Evolutionary conservation across 1,140 invertebrate species (phyloP).

Genomic region (Sycobia sp.): DNA sequence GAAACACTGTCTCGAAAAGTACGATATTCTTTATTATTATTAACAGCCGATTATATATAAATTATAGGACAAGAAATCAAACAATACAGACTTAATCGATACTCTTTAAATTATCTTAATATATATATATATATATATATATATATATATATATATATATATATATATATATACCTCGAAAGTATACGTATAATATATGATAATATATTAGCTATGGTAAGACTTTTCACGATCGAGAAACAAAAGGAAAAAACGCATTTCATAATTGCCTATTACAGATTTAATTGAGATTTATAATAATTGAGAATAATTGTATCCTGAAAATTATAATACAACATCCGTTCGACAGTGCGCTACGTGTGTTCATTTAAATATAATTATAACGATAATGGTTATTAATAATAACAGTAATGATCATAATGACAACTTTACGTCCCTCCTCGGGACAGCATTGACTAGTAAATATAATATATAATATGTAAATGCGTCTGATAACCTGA

Average conservation of each 20-base stretch:
- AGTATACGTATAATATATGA: too few relatives aligned
- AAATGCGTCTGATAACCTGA: constrained; percentile 24
- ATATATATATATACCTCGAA: too few relatives aligned
- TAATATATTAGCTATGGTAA: too few relatives aligned
- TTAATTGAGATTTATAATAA: too few relatives aligned
- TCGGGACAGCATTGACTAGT: constrained; percentile 23
- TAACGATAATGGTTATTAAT: constrained; percentile 19
- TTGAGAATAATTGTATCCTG: too few relatives aligned
- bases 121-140: too few relatives aligned
- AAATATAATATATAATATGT: constrained; percentile 1
- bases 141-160: too few relatives aligned
- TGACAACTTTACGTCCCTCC: constrained; percentile 9
- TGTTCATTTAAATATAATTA: constrained; percentile 8
- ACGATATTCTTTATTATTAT: constrained; percentile 34
- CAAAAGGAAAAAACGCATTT: too few relatives aligned
- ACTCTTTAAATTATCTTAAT: too few relatives aligned
- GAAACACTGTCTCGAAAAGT: constrained; percentile 24
- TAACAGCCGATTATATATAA: constrained; percentile 25
- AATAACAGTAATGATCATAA: constrained; percentile 16
- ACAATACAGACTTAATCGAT: constrained; percentile 16
- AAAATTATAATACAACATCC: too few relatives aligned
- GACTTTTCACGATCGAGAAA: too few relatives aligned
- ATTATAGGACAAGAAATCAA: constrained; percentile 29
- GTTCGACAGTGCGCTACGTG: background rate
- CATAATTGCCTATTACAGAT: too few relatives aligned